phyloP scores from a whole-genome alignment of 2,797 vertebrate species.

The Poeciliopsis gracilis region DNA sequence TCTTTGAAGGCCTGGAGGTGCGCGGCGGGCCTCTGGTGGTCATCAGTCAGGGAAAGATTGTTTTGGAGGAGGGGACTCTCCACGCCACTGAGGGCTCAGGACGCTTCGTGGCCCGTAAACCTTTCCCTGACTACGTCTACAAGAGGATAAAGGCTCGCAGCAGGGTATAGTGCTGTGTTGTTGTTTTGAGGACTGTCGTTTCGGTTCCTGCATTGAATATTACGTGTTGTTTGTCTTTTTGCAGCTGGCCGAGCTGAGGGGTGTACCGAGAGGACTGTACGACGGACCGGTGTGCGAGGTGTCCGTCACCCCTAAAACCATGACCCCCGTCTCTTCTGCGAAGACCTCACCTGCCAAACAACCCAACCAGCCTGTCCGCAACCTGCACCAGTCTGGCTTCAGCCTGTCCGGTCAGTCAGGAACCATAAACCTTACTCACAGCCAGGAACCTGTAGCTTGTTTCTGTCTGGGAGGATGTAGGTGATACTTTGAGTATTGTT shows the following conservation, averaged over 20 bases:
- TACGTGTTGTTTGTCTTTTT: constrained; percentile 7
- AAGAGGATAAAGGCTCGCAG: constrained; percentile 98
- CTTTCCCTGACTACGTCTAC: constrained; percentile 97
- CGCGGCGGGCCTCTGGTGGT: constrained; percentile 94
- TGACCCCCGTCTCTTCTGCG: constrained; percentile 94
- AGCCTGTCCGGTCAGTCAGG: constrained; percentile 90
- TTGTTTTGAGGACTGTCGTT: not conserved
- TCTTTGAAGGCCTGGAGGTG: constrained; percentile 96
- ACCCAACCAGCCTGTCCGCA: constrained; percentile 89
- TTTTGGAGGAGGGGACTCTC: constrained; percentile 92
- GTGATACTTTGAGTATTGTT: not conserved
- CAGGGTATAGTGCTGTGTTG: constrained; percentile 81
- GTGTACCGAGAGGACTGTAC: constrained; percentile 94
- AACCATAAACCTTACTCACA: not conserved
- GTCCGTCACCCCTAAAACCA: constrained; percentile 91
- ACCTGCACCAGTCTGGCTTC: constrained; percentile 98
- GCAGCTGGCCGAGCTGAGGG: constrained; percentile 94
- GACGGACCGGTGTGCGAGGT: constrained; percentile 97
- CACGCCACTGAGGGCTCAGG: constrained; percentile 93
- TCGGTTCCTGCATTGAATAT: not conserved
- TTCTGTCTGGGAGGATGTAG: not conserved
- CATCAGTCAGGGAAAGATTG: constrained; percentile 98
- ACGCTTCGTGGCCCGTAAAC: constrained; percentile 90
- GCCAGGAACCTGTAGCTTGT: not conserved
- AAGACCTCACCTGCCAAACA: constrained; percentile 98